phyloP scores from a whole-genome alignment of 2,888 invertebrate genomes.

The Hipparchia sbordonii region DNA sequence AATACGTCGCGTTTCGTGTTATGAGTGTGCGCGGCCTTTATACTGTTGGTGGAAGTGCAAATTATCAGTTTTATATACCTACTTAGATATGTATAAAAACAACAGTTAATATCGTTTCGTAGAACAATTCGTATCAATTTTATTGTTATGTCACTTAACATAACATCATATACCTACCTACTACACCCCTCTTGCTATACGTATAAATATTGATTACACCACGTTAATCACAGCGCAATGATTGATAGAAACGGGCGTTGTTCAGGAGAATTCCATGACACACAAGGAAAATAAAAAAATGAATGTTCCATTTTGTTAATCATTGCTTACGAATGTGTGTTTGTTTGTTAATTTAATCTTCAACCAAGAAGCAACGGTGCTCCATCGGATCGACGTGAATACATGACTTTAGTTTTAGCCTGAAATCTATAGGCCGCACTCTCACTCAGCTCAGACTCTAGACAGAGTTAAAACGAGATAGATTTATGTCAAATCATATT shows the following conservation, averaged over 20 bases:
- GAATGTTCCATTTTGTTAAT: neutral
- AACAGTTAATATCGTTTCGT: conserved; percentile 31
- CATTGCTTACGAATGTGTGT: too few species aligned
- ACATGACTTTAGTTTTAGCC: too few species aligned
- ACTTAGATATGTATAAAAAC: conserved; percentile 24
- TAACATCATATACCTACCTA: neutral
- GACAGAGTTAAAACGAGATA: too few species aligned
- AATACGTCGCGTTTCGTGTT: neutral
- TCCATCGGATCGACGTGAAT: too few species aligned
- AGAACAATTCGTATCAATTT: conserved; percentile 19
- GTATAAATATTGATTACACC: too few species aligned
- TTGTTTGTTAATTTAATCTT: too few species aligned
- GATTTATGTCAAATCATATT: too few species aligned
- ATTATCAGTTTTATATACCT: conserved; percentile 31
- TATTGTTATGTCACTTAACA: conserved; percentile 15
- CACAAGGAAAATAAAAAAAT: conserved; percentile 2
- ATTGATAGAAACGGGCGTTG: neutral
- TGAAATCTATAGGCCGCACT: too few species aligned
- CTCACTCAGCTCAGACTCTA: too few species aligned
- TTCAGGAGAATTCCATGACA: conserved; percentile 11
- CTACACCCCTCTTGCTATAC: too few species aligned
- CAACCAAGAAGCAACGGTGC: too few species aligned
- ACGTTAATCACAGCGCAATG: neutral
- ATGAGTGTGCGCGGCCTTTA: neutral
- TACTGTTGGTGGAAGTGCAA: conserved; percentile 55